A percentile compares a stretch with the other conserved stretches of the same genome.
Evolutionary conservation across 2,797 vertebrate genomes (phyloP).

Genomic region (Salarias fasciatus): DNA sequence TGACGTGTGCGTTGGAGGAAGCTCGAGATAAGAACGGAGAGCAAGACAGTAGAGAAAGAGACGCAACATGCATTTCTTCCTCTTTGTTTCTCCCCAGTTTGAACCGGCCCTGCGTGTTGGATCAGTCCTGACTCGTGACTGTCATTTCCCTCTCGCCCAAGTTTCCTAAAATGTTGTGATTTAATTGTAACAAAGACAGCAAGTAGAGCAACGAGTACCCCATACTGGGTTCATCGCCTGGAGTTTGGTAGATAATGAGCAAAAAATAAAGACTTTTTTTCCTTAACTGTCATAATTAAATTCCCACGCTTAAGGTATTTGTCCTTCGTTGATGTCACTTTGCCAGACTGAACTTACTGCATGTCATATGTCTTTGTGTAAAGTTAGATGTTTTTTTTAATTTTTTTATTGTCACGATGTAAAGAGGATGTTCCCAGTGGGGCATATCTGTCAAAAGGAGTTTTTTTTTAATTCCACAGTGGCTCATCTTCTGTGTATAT

Average conservation of each 20-base stretch:
- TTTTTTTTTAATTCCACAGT: too few species aligned
- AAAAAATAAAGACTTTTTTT: constrained; percentile 21
- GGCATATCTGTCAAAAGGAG: constrained; percentile 36
- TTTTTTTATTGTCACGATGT: constrained; percentile 16
- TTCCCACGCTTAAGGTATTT: constrained; percentile 14
- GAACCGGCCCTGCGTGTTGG: too few species aligned
- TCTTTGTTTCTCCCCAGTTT: neutral
- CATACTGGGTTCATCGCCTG: constrained; percentile 4
- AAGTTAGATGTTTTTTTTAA: neutral
- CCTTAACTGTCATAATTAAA: constrained; percentile 17
- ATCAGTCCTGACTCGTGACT: neutral
- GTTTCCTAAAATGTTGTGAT: constrained; percentile 6
- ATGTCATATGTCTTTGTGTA: neutral
- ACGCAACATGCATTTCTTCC: constrained; percentile 5
- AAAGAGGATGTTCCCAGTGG: neutral
- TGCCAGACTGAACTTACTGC: constrained; percentile 7
- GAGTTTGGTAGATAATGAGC: constrained; percentile 30
- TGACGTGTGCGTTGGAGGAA: neutral
- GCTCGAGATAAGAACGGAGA: neutral
- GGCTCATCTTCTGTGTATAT: too few species aligned
- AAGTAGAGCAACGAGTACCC: neutral
- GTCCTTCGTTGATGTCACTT: constrained; percentile 10
- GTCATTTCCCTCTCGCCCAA: neutral
- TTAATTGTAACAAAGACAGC: constrained; percentile 1
- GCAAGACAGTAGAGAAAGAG: neutral